Evolutionary conservation across 2,888 invertebrate species (phyloP).

Genomic region (Xylota segnis): DNA sequence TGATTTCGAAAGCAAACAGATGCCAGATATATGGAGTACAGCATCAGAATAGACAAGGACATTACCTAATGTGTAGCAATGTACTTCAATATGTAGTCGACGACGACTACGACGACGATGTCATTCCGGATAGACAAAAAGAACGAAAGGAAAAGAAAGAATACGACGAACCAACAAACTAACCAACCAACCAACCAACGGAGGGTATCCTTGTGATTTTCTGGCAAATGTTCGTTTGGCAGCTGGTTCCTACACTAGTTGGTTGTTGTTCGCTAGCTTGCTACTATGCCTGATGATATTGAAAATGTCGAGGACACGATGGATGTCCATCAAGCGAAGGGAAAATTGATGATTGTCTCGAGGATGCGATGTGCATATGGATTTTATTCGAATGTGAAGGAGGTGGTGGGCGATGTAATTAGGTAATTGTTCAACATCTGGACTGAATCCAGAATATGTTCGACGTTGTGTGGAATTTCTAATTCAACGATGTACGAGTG

Average conservation of each 20-base stretch:
- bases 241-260: slow-evolving; percentile 40
- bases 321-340: slow-evolving; percentile 68
- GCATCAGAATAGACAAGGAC: slow-evolving; percentile 71
- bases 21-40: slow-evolving; percentile 66
- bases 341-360: slow-evolving; percentile 72
- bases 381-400: slow-evolving; percentile 38
- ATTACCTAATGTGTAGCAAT: slow-evolving; percentile 71
- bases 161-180: not conserved
- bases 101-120: slow-evolving; percentile 58
- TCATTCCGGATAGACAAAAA: slow-evolving; percentile 52
- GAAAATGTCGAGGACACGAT: slow-evolving; percentile 72
- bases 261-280: slow-evolving; percentile 40
- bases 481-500: slow-evolving; percentile 14
- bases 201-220: slow-evolving; percentile 69
- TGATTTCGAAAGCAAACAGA: slow-evolving; percentile 63
- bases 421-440: slow-evolving; percentile 69
- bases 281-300: slow-evolving; percentile 56
- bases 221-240: slow-evolving; percentile 66
- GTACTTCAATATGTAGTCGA: slow-evolving; percentile 69
- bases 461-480: slow-evolving; percentile 35
- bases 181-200: slow-evolving; percentile 26
- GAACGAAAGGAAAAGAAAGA: slow-evolving; percentile 15
- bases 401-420: slow-evolving; percentile 50
- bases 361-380: slow-evolving; percentile 72
- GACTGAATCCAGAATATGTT: slow-evolving; percentile 52